These are phyloP conservation scores for Cryptoprocta ferox DNA, from an alignment of 2,797 vertebrate genomes.

Conservation along the genomic window DNA sequence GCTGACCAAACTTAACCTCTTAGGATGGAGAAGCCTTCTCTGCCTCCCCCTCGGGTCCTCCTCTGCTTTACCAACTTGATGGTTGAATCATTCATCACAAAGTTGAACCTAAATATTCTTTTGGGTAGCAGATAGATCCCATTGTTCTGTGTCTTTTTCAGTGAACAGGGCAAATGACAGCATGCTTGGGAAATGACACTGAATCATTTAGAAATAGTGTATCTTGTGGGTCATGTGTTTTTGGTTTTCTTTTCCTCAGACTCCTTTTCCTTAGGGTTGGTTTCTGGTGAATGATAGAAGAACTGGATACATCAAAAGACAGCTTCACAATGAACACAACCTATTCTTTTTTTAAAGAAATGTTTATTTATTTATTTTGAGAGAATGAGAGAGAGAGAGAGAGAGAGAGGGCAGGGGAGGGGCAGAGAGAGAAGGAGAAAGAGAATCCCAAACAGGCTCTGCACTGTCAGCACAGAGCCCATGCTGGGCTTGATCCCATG, in stretches of 20 bases:
- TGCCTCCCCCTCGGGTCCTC: not conserved
- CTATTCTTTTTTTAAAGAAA: not conserved
- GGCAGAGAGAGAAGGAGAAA: too few relatives aligned
- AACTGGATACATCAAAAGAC: not conserved
- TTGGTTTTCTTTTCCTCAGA: not conserved
- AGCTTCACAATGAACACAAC: not conserved
- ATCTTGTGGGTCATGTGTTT: not conserved
- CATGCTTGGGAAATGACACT: not conserved
- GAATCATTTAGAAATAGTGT: not conserved
- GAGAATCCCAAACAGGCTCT: too few relatives aligned
- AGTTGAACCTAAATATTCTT: not conserved
- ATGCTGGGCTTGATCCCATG: too few relatives aligned
- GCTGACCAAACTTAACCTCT: not conserved
- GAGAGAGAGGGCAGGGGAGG: too few relatives aligned
- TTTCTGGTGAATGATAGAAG: not conserved
- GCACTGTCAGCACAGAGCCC: too few relatives aligned
- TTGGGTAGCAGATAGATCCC: not conserved
- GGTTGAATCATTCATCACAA: not conserved
- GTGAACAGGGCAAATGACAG: not conserved
- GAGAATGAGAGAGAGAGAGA: too few relatives aligned
- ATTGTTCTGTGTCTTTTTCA: not conserved
- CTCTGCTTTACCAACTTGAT: not conserved
- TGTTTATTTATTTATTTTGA: too few relatives aligned
- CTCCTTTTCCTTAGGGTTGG: not conserved
- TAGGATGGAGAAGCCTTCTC: not conserved